Conservation (phyloP, 2,113 vertebrate genomes). For the Murina feae region DNA sequence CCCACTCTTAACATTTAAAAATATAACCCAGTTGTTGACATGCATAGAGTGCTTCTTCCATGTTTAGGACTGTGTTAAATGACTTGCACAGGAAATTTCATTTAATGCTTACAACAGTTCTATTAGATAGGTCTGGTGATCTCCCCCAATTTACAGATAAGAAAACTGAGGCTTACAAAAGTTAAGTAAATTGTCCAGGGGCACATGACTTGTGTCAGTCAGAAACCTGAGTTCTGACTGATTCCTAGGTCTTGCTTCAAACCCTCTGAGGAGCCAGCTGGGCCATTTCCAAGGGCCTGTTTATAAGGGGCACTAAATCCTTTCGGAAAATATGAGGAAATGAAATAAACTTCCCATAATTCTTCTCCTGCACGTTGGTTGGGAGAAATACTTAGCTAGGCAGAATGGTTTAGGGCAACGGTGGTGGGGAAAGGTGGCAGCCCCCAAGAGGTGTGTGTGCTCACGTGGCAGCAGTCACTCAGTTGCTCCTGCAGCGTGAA, state of each 20-base stretch:
- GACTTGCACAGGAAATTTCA: background rate
- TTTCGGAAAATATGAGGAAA: background rate
- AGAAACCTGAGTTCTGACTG: background rate
- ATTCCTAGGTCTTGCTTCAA: background rate
- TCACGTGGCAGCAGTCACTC: rapidly evolving
- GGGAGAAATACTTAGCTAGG: background rate
- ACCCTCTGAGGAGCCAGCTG: background rate
- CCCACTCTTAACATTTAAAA: background rate
- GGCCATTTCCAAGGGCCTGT: background rate
- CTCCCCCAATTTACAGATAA: background rate
- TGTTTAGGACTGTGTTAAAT: background rate
- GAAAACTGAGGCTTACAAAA: background rate
- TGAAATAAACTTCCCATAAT: background rate
- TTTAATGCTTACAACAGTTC: background rate
- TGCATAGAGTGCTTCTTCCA: background rate
- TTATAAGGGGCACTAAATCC: background rate
- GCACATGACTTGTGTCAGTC: background rate
- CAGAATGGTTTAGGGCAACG: rapidly evolving
- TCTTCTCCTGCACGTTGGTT: background rate
- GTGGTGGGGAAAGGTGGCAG: background rate
- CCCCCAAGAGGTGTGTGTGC: rapidly evolving
- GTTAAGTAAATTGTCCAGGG: background rate
- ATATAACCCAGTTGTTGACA: background rate
- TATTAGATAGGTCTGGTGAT: background rate
- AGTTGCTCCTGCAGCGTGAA: rapidly evolving